These are phyloP conservation scores for Pharmacophagus antenor DNA, from an alignment of 2,888 invertebrate genomes.

Conservation along the genomic window DNA sequence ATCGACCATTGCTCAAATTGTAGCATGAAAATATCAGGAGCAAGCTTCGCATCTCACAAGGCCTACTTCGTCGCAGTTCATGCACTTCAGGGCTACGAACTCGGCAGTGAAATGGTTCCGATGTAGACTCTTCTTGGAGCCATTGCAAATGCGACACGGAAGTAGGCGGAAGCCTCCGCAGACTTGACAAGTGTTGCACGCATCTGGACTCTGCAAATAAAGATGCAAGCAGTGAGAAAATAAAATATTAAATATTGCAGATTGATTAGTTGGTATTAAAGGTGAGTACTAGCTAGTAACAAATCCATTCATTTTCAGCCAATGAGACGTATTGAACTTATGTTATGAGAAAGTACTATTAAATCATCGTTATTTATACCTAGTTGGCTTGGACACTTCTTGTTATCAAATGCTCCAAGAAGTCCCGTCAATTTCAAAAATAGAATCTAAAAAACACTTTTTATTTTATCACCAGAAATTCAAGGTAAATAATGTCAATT, in stretches of 20 bases:
- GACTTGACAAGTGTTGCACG: slow-evolving; percentile 89
- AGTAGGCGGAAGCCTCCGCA: slow-evolving; percentile 96
- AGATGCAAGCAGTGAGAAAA: background rate
- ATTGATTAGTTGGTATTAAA: too few relatives aligned
- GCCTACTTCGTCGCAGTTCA: slow-evolving; percentile 97
- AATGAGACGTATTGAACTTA: too few relatives aligned
- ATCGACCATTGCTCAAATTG: background rate
- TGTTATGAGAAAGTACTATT: too few relatives aligned
- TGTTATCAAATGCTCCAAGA: too few relatives aligned
- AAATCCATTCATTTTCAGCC: too few relatives aligned
- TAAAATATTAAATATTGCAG: background rate
- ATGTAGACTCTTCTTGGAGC: slow-evolving; percentile 97
- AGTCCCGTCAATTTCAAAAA: too few relatives aligned
- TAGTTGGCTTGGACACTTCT: too few relatives aligned
- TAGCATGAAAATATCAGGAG: slow-evolving; percentile 54
- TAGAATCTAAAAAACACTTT: too few relatives aligned
- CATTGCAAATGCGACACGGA: slow-evolving; percentile 95
- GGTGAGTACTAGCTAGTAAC: too few relatives aligned
- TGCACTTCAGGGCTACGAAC: slow-evolving; percentile 95
- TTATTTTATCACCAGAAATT: too few relatives aligned
- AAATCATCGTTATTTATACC: too few relatives aligned
- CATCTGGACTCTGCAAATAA: slow-evolving; percentile 88
- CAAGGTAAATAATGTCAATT: too few relatives aligned
- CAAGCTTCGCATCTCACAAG: slow-evolving; percentile 94
- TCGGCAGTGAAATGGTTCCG: slow-evolving; percentile 96